Evolutionary conservation across 2,888 invertebrate genomes (phyloP), one percentile per base, ranked within the genome.

Genomic region (Taphrorychus bicolor): DNA sequence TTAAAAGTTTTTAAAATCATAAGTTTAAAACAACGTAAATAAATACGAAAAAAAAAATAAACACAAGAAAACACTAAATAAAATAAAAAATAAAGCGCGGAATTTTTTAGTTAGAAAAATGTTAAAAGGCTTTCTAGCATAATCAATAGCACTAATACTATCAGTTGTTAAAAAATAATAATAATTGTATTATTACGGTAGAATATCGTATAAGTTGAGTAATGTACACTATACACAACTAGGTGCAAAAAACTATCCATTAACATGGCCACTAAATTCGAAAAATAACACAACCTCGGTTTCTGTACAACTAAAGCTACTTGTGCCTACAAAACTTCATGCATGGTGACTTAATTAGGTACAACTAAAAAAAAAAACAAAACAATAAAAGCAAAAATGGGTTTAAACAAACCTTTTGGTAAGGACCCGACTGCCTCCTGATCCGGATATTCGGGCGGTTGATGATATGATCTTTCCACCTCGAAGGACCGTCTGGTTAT

Each of bases 401-500:
- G 21, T 49, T 65, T 71, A 72, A 70, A 79, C 80, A 73, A 77
- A 81, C 81, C 81, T 80, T 77, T 80, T 81, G 65, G 77, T 73
- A 69, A 78, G 72, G 57, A 79, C 76, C 69, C 79, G 77, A 66
- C 75, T 77, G 72, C 75, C 78, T 17, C 78, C 77, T 22, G 78
- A 74, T 51, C 75, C 74, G 32, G 74, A 61, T 18, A 78, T 73
- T 73, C 75, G 74, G 52, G 76, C 73, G 54, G 76, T 70, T 53
- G 75, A 73, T 49, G 76, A 74, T 59, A 79, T 69, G 54, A 80
- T 71, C 72, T 81, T 81, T 66, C 79, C 78, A 57, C 76, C 77
- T 59, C 79, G 72, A 52, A 79, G 69, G 48, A 77, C 73, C 21
- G 76, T 75, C 52, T 75, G 71, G 48, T 73, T 70, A 42, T 71